Percentiles rank a stretch among this genome's conserved stretches.
Evolutionary conservation across 37 sponge, comb jelly and placozoan species (phyloP).

Genomic region (Axinella damicornis): DNA sequence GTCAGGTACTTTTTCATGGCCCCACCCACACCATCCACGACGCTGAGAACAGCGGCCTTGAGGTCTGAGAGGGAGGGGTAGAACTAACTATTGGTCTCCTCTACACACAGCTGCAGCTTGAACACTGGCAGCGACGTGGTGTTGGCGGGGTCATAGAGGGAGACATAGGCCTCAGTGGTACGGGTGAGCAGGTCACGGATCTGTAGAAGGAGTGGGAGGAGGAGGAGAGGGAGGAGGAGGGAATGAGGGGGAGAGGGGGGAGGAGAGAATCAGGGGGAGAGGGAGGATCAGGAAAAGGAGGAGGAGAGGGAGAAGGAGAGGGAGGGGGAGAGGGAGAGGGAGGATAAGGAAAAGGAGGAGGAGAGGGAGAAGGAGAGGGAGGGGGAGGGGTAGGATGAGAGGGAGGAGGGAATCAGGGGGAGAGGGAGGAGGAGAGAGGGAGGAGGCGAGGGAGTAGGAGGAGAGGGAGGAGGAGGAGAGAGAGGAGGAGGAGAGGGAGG

Average conservation of each 20-base stretch:
- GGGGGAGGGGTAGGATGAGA: background rate
- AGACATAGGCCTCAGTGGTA: conserved; percentile 88
- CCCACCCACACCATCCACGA: conserved; percentile 52
- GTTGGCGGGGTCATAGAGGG: conserved; percentile 71
- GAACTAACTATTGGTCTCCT: conserved; percentile 75
- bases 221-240: background rate
- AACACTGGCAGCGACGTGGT: conserved; percentile 75
- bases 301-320: no score
- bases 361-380: background rate
- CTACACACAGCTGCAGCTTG: conserved; percentile 88
- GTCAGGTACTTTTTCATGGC: conserved; percentile 35
- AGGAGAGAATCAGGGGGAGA: no score
- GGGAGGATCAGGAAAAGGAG: background rate
- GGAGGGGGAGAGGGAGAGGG: no score
- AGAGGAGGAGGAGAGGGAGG: no score
- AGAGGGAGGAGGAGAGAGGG: no score
- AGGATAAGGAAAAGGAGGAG: no score
- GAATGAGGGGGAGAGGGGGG: background rate
- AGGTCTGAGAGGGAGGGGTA: conserved; percentile 87
- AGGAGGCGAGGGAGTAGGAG: no score
- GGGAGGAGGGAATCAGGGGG: no score
- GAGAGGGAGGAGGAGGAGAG: no score
- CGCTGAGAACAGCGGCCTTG: conserved; percentile 76
- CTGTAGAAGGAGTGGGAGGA: conserved; percentile 85
- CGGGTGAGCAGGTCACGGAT: conserved; percentile 90